phyloP scores from a whole-genome alignment of 2,797 vertebrate genomes.

The Gadopsis marmoratus region DNA sequence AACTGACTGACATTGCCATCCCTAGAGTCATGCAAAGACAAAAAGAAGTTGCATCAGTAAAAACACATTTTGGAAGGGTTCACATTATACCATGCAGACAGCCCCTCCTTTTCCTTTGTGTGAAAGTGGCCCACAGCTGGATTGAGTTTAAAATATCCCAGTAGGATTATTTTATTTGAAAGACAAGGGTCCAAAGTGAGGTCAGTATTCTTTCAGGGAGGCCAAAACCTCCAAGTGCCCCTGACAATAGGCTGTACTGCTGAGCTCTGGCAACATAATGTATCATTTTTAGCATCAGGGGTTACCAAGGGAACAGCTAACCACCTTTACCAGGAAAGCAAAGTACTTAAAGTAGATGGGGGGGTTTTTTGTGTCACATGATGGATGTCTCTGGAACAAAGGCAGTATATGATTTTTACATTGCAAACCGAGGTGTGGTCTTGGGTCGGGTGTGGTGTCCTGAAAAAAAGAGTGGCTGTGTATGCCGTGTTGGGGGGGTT shows the following conservation, averaged over 20 bases:
- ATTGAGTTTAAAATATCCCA: background rate
- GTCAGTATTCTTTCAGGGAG: background rate
- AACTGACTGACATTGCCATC: no score
- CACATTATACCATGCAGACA: background rate
- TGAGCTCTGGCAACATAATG: constrained; percentile 22
- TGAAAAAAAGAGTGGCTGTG: constrained; percentile 50
- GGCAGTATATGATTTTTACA: constrained; percentile 6
- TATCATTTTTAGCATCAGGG: constrained; percentile 57
- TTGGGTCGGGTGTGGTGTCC: constrained; percentile 33
- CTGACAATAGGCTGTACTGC: background rate
- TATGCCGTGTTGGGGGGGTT: constrained; percentile 40
- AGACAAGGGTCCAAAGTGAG: background rate
- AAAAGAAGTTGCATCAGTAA: background rate
- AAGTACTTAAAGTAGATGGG: constrained; percentile 17
- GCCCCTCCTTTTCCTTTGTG: constrained; percentile 4
- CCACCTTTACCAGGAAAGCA: constrained; percentile 36
- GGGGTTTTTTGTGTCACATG: background rate
- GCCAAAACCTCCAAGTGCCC: background rate
- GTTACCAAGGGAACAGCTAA: constrained; percentile 71
- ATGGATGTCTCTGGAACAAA: constrained; percentile 43
- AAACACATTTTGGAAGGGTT: background rate
- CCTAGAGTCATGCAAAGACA: no score
- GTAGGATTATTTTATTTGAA: background rate
- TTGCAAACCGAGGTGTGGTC: constrained; percentile 38
- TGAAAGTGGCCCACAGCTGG: constrained; percentile 12